Evolutionary conservation across 2,888 invertebrate genomes (phyloP), one percentile per base, ranked within the genome.

Genomic region (Tuta absoluta): DNA sequence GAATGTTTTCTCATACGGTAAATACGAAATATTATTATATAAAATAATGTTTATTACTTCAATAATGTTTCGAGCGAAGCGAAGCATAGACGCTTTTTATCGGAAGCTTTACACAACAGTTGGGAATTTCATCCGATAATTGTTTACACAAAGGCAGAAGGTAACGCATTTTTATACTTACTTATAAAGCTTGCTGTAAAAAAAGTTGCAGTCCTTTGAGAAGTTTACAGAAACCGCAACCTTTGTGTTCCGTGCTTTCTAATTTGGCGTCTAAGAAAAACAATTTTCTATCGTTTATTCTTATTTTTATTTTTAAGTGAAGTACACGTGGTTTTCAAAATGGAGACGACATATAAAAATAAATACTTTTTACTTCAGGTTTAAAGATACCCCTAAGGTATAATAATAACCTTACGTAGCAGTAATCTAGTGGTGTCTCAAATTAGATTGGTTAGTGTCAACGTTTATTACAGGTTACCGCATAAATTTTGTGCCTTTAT

Each of bases 51-150:
- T 17, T 49, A 49, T 49, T 49, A 49, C 49, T 49, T 49, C 49
- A 49, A 49, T 49, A 49, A 19, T 19, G 49, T 17, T 21, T 49
- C 49, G 19, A n/a, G 17, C 10, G n/a, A n/a, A n/a, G n/a, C n/a
- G n/a, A n/a, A n/a, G 49, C 19, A 17, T 19, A 49, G 3, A 19
- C 0, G 17, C 19, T 21, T 49, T 49, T 49, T 17, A 49, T 49
- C 19, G 12, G 48, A 28, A 48, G 8, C 12, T 19, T 63, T 24
- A 67, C 64, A 70, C 10, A 23, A n/a, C 12, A 21, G 23, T 51
- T 51, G 51, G 51, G 23, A 51, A 51, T 51, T 51, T 51, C 51
- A 51, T 12, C 10, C 23, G 23, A 51, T 51, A n/a, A n/a, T 7
- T 51, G 23, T 51, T 51, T 51, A 23, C 19, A 23, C 51, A 23